These are phyloP conservation scores for Empidonax alnorum DNA, from an alignment of 2,113 vertebrate species.

Conservation along the genomic window DNA sequence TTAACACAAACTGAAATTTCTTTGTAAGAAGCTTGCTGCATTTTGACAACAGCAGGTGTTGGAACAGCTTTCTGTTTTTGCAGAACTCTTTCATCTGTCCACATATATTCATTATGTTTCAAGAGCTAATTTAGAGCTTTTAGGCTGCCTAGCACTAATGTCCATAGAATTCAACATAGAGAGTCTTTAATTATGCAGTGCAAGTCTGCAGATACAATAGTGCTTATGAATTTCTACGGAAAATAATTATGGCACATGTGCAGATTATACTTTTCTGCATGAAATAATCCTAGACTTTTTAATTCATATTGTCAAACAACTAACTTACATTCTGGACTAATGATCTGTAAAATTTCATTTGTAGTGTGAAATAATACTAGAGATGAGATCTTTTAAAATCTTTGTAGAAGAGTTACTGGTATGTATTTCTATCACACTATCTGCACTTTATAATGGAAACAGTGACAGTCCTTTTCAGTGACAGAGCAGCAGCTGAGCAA, in stretches of 20 bases:
- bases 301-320: slow-evolving; percentile 36
- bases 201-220: neutral
- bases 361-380: slow-evolving; percentile 35
- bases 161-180: neutral
- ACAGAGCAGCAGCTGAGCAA: slow-evolving; percentile 1
- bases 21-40: neutral
- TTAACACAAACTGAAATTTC: neutral
- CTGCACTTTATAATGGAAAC: neutral
- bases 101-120: neutral
- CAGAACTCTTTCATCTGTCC: neutral
- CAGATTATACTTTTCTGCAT: neutral
- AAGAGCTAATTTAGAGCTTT: neutral
- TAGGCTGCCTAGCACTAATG: neutral
- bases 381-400: slow-evolving; percentile 16
- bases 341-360: slow-evolving; percentile 55
- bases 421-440: neutral
- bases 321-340: slow-evolving; percentile 36
- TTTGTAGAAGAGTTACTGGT: neutral
- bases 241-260: neutral
- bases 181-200: slow-evolving; percentile 22
- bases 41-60: slow-evolving; percentile 1
- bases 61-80: neutral
- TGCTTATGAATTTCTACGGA: slow-evolving; percentile 4
- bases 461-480: neutral
- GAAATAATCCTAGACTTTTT: neutral